Percentiles rank a stretch among this genome's conserved stretches.
Evolutionary conservation across 2,888 invertebrate genomes (phyloP).

Genomic region (Thelaira solivaga): DNA sequence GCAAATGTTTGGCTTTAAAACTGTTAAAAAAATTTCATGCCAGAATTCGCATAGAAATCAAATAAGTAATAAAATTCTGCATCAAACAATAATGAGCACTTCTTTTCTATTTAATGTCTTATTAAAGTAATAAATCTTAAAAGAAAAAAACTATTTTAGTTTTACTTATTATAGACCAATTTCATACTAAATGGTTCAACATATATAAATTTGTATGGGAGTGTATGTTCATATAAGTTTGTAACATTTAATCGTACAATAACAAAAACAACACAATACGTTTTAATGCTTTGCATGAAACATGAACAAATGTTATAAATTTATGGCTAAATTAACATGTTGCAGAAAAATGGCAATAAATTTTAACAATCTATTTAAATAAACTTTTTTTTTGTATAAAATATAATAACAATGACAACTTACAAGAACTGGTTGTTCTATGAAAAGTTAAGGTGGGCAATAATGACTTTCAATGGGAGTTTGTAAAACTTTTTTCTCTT

Average conservation of each 20-base stretch:
- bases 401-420: background rate
- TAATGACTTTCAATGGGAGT: background rate
- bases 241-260: conserved; percentile 42
- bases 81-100: background rate
- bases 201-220: background rate
- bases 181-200: conserved; percentile 39
- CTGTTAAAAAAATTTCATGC: too few species aligned
- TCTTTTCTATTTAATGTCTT: conserved; percentile 8
- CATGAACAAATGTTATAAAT: conserved; percentile 53
- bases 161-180: conserved; percentile 41
- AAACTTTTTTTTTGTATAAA: conserved; percentile 25
- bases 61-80: background rate
- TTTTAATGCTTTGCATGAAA: conserved; percentile 30
- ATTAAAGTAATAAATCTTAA: conserved; percentile 38
- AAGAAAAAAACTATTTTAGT: conserved; percentile 34
- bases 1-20: too few species aligned
- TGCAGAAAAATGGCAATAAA: conserved; percentile 54
- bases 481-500: background rate
- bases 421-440: background rate
- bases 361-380: conserved; percentile 34
- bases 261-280: conserved; percentile 45
- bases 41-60: background rate
- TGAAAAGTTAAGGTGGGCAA: conserved; percentile 8
- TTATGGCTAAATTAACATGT: conserved; percentile 56
- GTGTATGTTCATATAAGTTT: conserved; percentile 8